Evolutionary conservation across 2,888 invertebrate species (phyloP), one percentile per base, ranked within the genome.

Genomic region (Drosophila bunnanda): DNA sequence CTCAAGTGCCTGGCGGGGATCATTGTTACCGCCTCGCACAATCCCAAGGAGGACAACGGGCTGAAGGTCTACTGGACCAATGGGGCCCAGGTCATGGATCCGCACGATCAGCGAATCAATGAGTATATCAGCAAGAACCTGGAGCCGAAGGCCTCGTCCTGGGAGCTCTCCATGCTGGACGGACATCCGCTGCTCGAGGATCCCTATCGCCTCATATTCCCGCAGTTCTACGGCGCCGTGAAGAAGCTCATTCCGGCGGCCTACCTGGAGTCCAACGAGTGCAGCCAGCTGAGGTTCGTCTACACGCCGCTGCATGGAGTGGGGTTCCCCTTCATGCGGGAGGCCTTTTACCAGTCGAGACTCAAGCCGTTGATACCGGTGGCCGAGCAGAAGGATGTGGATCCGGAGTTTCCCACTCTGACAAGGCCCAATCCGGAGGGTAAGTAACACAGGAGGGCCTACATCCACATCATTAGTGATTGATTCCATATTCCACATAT

Each of bases 231-330:
- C 90, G 90, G 93, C 9, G 93, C 94, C 34, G 93, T 97, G 8
- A 92, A 93, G 32, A 90, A 93, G 9, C 93, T 93, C 28, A 92
- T 96, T 4, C 92, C 95, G 22, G 91, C 93, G 22, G 93, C 93
- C 3, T 93, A 93, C 32, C 79, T 94, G 43, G 93, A 94, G 55
- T 91, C 78, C 2, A 91, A 94, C 25, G 96, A 96, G 87, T 92
- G 92, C 60, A 93, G 92, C 28, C 93, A 93, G 5, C 90, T 96
- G 2, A 94, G 94, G 62, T 95, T 97, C 76, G 96, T 97, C 0
- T 99, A 99, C 91, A 98, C 98, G 13, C 97, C 99, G 0, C 97
- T 99, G 96, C 99, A 99, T 91, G 99, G 99, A 1, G 99, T 99
- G 2, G 98, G 98, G 0, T 96, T 96, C 90, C 93, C 94, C 7